Evolutionary conservation across 2,888 invertebrate genomes (phyloP).

Genomic region (Linyphia triangularis): DNA sequence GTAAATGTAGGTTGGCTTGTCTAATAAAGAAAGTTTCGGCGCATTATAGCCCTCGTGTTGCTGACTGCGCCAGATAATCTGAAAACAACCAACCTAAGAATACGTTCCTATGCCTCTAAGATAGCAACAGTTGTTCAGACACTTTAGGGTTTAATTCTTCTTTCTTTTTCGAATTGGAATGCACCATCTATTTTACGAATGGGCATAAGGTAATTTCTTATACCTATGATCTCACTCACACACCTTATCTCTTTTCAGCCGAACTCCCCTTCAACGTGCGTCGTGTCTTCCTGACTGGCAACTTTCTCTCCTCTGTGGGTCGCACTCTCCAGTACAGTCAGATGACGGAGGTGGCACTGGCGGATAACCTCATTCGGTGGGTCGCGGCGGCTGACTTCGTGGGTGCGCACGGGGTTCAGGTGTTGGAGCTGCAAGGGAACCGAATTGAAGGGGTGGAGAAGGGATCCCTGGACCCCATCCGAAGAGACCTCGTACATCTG

Average conservation of each 20-base stretch:
- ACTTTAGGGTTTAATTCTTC: too few species aligned
- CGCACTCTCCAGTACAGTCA: slow-evolving; percentile 43
- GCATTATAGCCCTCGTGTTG: too few species aligned
- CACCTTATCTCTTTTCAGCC: slow-evolving; percentile 23
- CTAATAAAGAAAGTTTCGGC: too few species aligned
- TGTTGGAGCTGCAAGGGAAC: slow-evolving; percentile 47
- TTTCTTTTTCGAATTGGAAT: background rate
- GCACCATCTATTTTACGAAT: background rate
- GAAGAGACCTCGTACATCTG: slow-evolving; percentile 40
- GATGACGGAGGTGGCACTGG: slow-evolving; percentile 44
- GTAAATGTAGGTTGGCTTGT: too few species aligned
- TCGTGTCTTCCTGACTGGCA: slow-evolving; percentile 38
- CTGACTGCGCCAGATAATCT: too few species aligned
- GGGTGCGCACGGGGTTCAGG: slow-evolving; percentile 15
- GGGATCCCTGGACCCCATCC: slow-evolving; percentile 7
- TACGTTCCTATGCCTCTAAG: too few species aligned
- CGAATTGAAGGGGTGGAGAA: slow-evolving; percentile 20
- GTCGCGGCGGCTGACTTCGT: slow-evolving; percentile 26
- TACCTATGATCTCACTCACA: background rate
- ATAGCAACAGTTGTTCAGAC: too few species aligned
- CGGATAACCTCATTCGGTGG: slow-evolving; percentile 26
- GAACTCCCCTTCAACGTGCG: slow-evolving; percentile 33
- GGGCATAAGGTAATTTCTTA: background rate
- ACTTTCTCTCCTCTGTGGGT: slow-evolving; percentile 18
- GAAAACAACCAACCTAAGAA: too few species aligned